A percentile compares a stretch with the other conserved stretches of the same genome.
Evolutionary conservation across 2,888 invertebrate species (phyloP).

Genomic region (Orthonevra nobilis): DNA sequence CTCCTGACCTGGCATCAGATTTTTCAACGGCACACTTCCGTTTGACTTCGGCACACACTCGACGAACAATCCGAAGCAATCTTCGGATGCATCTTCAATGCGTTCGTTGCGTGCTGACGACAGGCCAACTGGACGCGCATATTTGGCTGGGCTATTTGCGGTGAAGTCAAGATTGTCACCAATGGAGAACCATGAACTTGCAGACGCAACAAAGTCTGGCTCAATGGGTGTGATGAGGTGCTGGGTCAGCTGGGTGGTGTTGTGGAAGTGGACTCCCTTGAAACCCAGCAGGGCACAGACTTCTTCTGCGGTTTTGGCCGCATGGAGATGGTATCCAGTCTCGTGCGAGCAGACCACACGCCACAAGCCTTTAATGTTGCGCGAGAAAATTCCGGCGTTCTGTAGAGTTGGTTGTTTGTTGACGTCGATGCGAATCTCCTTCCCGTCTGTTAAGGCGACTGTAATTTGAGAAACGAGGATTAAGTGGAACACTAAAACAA

Average conservation of each 20-base stretch:
- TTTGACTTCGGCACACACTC: slow-evolving; percentile 76
- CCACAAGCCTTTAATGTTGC: slow-evolving; percentile 85
- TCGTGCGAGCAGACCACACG: slow-evolving; percentile 83
- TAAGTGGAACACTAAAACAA: neutral
- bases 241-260: slow-evolving; percentile 72
- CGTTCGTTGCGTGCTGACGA: slow-evolving; percentile 66
- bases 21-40: slow-evolving; percentile 74
- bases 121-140: neutral
- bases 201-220: no score
- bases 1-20: slow-evolving; percentile 74
- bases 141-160: slow-evolving; percentile 44
- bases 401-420: slow-evolving; percentile 83
- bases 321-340: slow-evolving; percentile 72
- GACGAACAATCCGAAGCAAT: slow-evolving; percentile 76
- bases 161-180: slow-evolving; percentile 74
- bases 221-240: slow-evolving; percentile 72
- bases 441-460: slow-evolving; percentile 87
- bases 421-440: slow-evolving; percentile 82
- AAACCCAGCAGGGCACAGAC: slow-evolving; percentile 87
- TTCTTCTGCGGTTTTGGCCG: slow-evolving; percentile 80
- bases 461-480: slow-evolving; percentile 73
- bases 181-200: slow-evolving; percentile 28
- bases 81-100: slow-evolving; percentile 61
- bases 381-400: slow-evolving; percentile 84
- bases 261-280: slow-evolving; percentile 76